Percentiles rank a stretch among this genome's conserved stretches.
These are phyloP conservation scores for Erpetoichthys calabaricus DNA, from an alignment of 2,797 vertebrate species.

Conservation along the genomic window DNA sequence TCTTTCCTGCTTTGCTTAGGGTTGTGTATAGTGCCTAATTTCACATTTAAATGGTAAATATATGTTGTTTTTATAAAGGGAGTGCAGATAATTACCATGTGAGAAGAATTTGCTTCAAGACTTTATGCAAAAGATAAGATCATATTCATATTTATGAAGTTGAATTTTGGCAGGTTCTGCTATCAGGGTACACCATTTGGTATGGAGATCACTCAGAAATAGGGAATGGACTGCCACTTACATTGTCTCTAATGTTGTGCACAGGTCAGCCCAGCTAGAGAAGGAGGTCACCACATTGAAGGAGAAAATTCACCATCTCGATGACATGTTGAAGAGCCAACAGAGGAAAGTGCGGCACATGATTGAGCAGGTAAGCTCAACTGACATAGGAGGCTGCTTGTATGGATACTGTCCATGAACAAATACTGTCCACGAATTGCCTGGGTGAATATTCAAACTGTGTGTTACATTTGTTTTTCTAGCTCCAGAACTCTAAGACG, in stretches of 20 bases:
- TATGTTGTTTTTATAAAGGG: too few species aligned
- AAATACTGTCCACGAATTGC: too few species aligned
- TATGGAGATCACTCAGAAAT: background rate
- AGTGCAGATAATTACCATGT: too few species aligned
- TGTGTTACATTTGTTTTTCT: background rate
- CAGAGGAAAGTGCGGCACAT: conserved; percentile 90
- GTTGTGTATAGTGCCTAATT: too few species aligned
- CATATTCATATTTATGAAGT: too few species aligned
- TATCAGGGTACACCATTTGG: too few species aligned
- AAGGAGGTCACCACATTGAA: conserved; percentile 70
- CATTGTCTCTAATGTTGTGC: background rate
- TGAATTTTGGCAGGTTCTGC: too few species aligned
- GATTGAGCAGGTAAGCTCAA: conserved; percentile 76
- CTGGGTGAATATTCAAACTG: background rate
- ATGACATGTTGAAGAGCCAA: conserved; percentile 90
- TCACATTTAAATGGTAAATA: too few species aligned
- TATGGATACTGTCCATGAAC: too few species aligned
- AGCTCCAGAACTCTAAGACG: conserved; percentile 89
- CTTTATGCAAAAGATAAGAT: too few species aligned
- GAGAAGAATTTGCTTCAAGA: too few species aligned
- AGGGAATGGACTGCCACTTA: background rate
- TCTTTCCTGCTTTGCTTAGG: too few species aligned
- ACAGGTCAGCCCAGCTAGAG: conserved; percentile 65
- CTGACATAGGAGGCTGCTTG: background rate
- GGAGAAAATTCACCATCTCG: conserved; percentile 88